Evolutionary conservation across 2,797 vertebrate genomes (phyloP).

Genomic region (Acanthopagrus latus): DNA sequence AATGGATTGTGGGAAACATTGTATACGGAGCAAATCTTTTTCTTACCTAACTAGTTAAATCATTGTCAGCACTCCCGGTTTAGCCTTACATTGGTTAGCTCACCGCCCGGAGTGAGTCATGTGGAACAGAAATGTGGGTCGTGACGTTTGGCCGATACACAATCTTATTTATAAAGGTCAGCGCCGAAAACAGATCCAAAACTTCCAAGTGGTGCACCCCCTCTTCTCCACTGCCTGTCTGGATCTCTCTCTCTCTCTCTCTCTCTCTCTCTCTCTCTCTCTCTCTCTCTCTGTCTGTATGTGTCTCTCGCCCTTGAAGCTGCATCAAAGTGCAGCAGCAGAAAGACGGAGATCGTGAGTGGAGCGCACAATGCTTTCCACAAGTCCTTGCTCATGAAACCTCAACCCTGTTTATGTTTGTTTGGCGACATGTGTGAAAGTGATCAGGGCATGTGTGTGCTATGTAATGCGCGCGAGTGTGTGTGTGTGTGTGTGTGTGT

Average conservation of each 20-base stretch:
- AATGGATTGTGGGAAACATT: no score
- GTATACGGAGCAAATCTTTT: not conserved
- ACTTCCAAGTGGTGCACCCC: slow-evolving; percentile 4
- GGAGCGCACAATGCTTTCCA: slow-evolving; percentile 38
- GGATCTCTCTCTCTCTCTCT: slow-evolving; percentile 9
- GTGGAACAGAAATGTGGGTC: not conserved
- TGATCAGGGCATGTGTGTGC: slow-evolving; percentile 24
- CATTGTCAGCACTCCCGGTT: not conserved
- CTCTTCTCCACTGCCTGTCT: slow-evolving; percentile 4
- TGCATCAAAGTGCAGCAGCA: slow-evolving; percentile 18
- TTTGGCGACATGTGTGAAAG: slow-evolving; percentile 50
- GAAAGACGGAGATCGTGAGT: slow-evolving; percentile 22
- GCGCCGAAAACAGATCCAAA: not conserved
- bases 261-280: slow-evolving; percentile 16
- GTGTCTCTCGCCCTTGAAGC: slow-evolving; percentile 25
- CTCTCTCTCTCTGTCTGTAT: slow-evolving; percentile 14
- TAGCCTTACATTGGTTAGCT: not conserved
- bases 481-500: slow-evolving; percentile 7
- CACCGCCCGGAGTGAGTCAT: not conserved
- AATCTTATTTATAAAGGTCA: not conserved
- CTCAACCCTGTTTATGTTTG: slow-evolving; percentile 53
- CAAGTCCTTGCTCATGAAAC: slow-evolving; percentile 44
- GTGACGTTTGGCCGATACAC: not conserved
- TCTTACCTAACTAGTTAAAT: not conserved
- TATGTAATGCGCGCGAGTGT: slow-evolving; percentile 3